phyloP scores from a whole-genome alignment of 23 tunicate genomes.

The Aplidium turbinatum region DNA sequence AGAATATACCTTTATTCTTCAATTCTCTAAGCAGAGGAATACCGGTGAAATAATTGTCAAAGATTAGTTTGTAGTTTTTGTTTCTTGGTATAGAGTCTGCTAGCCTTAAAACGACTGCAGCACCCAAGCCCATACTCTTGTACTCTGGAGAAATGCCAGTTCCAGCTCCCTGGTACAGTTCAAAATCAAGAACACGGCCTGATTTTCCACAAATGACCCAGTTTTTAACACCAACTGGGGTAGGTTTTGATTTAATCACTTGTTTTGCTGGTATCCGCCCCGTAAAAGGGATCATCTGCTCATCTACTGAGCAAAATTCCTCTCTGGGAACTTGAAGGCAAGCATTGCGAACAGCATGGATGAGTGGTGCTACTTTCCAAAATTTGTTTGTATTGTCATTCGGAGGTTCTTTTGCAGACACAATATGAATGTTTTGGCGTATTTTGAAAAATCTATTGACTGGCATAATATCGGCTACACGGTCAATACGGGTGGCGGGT shows the following conservation, averaged over 20 bases:
- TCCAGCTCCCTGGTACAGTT: conserved; percentile 29
- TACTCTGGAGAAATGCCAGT: conserved; percentile 13
- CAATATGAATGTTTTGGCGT: neutral
- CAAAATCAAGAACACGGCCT: conserved; percentile 15
- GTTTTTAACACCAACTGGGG: conserved; percentile 18
- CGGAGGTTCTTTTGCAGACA: neutral
- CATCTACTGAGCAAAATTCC: neutral
- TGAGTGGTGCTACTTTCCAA: neutral
- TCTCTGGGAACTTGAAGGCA: conserved; percentile 6
- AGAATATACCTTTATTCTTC: neutral
- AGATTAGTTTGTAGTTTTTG: conserved; percentile 15
- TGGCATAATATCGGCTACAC: neutral
- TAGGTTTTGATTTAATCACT: conserved; percentile 3
- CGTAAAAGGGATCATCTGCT: conserved; percentile 22
- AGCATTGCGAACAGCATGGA: conserved; percentile 9
- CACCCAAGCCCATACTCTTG: conserved; percentile 15
- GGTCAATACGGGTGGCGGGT: neutral
- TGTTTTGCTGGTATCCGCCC: conserved; percentile 22
- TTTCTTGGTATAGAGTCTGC: neutral
- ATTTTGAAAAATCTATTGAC: conserved; percentile 1
- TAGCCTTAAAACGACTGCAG: neutral
- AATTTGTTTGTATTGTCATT: neutral
- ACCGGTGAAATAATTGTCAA: conserved; percentile 22
- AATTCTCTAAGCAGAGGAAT: neutral
- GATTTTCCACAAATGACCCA: conserved; percentile 1